A percentile compares a stretch with the other conserved stretches of the same genome.
Evolutionary conservation across 2,888 invertebrate species (phyloP).

Genomic region (Leptopilina drosophilae): DNA sequence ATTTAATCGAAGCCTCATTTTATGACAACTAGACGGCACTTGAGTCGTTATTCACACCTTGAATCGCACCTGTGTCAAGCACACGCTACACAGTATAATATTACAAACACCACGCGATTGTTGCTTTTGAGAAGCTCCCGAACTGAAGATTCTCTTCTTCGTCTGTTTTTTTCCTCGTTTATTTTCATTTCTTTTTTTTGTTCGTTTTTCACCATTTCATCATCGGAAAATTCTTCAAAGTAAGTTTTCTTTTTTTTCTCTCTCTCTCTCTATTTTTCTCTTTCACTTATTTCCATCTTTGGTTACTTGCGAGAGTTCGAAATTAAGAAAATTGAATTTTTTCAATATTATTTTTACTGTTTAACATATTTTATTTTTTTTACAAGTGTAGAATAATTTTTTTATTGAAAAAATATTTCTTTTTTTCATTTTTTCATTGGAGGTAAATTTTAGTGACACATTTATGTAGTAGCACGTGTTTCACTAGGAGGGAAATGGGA

Average conservation of each 20-base stretch:
- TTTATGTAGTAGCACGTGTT: constrained; percentile 6
- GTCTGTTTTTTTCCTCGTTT: constrained; percentile 30
- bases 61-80: constrained; percentile 73
- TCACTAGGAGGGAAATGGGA: constrained; percentile 12
- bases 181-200: background rate
- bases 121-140: constrained; percentile 42
- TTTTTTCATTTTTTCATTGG: no score
- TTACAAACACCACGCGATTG: constrained; percentile 62
- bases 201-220: background rate
- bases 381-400: no score
- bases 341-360: no score
- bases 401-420: no score
- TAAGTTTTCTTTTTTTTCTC: constrained; percentile 4
- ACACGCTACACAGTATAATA: constrained; percentile 59
- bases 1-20: constrained; percentile 64
- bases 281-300: no score
- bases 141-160: constrained; percentile 52
- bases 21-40: constrained; percentile 70
- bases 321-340: no score
- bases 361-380: no score
- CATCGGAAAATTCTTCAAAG: background rate
- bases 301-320: no score
- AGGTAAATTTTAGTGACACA: background rate
- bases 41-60: constrained; percentile 60
- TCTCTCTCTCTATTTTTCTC: background rate